phyloP scores from a whole-genome alignment of 2,888 invertebrate species.

The Melangyna quadrimaculata region DNA sequence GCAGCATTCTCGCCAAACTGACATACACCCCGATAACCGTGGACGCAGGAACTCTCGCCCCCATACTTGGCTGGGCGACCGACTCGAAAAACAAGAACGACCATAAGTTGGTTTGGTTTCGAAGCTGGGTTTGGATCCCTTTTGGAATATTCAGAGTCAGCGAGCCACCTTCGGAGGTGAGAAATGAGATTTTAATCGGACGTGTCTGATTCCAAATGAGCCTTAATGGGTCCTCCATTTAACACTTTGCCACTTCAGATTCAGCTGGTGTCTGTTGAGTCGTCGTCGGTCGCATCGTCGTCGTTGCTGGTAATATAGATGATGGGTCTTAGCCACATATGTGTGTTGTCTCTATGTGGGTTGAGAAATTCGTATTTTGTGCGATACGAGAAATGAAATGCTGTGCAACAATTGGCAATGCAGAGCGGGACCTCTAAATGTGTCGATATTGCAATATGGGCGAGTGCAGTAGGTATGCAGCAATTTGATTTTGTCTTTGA shows the following conservation, averaged over 20 bases:
- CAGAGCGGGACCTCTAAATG: conserved; percentile 37
- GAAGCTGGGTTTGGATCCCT: not conserved
- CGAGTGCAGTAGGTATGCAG: not conserved
- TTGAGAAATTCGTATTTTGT: conserved; percentile 47
- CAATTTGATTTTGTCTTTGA: conserved; percentile 27
- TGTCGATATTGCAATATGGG: conserved; percentile 49
- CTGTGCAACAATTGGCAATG: conserved; percentile 54
- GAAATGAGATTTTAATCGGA: conserved; percentile 82
- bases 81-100: not conserved
- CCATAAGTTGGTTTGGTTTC: conserved; percentile 1
- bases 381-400: conserved; percentile 71
- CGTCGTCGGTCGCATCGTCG: not conserved
- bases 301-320: not conserved
- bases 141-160: conserved; percentile 13
- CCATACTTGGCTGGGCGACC: not conserved
- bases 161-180: conserved; percentile 77
- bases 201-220: conserved; percentile 82
- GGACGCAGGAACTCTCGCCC: not conserved
- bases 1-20: conserved; percentile 8
- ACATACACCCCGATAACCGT: conserved; percentile 1
- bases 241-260: conserved; percentile 73
- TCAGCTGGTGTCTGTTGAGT: not conserved
- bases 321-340: not conserved
- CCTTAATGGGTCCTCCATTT: conserved; percentile 81
- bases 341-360: conserved; percentile 58